Percentiles rank a stretch among this genome's conserved stretches.
Conservation (phyloP, 2,888 invertebrate genomes). For the Zaprionus lineosus region DNA sequence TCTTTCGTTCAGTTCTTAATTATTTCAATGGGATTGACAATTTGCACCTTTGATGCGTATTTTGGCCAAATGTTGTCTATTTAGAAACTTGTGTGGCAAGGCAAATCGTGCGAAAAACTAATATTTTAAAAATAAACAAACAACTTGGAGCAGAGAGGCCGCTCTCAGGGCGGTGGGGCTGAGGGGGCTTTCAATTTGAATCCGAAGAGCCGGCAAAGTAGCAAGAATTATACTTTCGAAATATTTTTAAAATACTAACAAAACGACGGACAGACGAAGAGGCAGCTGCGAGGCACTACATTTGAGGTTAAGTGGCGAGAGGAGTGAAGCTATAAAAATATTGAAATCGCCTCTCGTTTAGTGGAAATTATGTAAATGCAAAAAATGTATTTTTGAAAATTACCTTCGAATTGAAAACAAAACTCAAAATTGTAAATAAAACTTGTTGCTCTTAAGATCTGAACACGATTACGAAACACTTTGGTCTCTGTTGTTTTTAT, state of each 20-base stretch:
- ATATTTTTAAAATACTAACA: conserved; percentile 67
- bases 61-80: conserved; percentile 23
- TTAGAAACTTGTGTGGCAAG: conserved; percentile 12
- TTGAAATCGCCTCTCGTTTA: conserved; percentile 16
- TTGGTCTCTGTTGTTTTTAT: too few relatives aligned
- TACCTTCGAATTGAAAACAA: conserved; percentile 19
- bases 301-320: conserved; percentile 66
- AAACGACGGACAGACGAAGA: conserved; percentile 23
- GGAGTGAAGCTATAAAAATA: conserved; percentile 10
- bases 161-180: conserved; percentile 7
- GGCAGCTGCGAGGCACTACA: conserved; percentile 31
- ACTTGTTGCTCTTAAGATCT: conserved; percentile 45
- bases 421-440: conserved; percentile 22
- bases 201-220: conserved; percentile 46
- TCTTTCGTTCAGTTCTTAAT: too few relatives aligned
- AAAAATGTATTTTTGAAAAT: not conserved
- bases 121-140: conserved; percentile 72
- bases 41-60: conserved; percentile 19
- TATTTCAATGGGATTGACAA: conserved; percentile 7
- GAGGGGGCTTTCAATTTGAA: conserved; percentile 1
- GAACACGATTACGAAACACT: conserved; percentile 72
- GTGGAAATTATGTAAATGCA: conserved; percentile 48
- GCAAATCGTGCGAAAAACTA: conserved; percentile 65
- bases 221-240: conserved; percentile 61
- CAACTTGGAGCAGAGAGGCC: conserved; percentile 17